Conservation (phyloP, 2,888 invertebrate species). For the Eilema sororculum region DNA sequence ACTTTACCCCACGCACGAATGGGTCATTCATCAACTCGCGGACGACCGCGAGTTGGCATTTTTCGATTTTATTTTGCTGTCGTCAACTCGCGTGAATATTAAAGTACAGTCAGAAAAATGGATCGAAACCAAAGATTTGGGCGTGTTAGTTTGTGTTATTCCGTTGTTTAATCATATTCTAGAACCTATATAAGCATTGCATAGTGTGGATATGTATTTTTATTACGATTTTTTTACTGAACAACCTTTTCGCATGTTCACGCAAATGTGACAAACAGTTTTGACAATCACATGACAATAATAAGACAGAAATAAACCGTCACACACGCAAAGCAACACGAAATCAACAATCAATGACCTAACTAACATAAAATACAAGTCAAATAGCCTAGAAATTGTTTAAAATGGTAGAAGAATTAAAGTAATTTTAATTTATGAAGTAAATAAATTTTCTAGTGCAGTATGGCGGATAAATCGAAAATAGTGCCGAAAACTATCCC, state of each 20-base stretch:
- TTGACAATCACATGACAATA: neutral
- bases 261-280: neutral
- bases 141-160: too few relatives aligned
- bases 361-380: neutral
- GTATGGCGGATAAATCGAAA: conserved; percentile 12
- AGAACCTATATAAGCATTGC: too few relatives aligned
- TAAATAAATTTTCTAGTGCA: neutral
- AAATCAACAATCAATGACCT: conserved; percentile 20
- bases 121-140: too few relatives aligned
- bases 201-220: too few relatives aligned
- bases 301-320: neutral
- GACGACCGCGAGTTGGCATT: too few relatives aligned
- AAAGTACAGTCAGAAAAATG: too few relatives aligned
- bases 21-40: too few relatives aligned
- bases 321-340: conserved; percentile 23
- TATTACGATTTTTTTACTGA: neutral
- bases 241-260: neutral
- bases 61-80: too few relatives aligned
- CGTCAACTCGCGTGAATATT: too few relatives aligned
- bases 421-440: neutral
- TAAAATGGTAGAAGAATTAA: neutral
- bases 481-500: conserved; percentile 56
- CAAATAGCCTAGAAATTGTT: neutral
- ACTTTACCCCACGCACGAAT: too few relatives aligned
- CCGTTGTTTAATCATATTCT: too few relatives aligned